Base-by-base conservation (phyloP, 2,797 vertebrate species). In the Aulostomus chinensis region DNA sequence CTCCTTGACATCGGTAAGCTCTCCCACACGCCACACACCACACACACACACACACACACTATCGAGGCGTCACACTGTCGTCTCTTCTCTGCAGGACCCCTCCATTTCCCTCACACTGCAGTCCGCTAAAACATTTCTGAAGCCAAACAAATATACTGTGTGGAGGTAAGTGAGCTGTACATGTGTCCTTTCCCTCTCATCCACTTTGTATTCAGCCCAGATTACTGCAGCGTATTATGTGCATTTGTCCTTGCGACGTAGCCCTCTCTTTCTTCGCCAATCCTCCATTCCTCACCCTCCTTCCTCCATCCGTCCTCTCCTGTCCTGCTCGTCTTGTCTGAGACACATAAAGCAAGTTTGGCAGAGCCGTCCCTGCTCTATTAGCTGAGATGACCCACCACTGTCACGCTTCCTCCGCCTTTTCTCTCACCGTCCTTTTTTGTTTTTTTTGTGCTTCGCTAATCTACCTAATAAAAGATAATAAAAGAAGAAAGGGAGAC, bases 181-280 rank as follows among this genome's bases (percentile, higher is more conserved):
- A 46, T 24, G 31, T 34, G 22, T 61, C 59, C 7, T 17, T 63
- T 51, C 35, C 30, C 54, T 54, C 60, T 61, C 33, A 25, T 55
- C 82, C 76, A 63, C 60, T 84, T 67, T 76, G 70, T 79, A 88
- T 86, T 85, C 80, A 5, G 48, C 66, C 61, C 68, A 50, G 58
- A 83, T 78, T 79, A 79, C 84, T 80, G 85, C 83, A 80, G 79
- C 73, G 58, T 63, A 50, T 67, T 31, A 62, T 64, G 70, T 56
- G 73, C 47, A 14, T 80, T 86, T 81, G 83, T 87, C 83, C 81
- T 87, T 80, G 78, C 42, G 11, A 80, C 49, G 51, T 69, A 61
- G 49, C 41, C 53, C 62, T 40, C 33, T 16, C 61, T 62, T 41
- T 39, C 49, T 20, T 28, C 17, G 26, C 49, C 49, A n/a, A n/a